A percentile compares a stretch with the other conserved stretches of the same genome.
Evolutionary conservation across 37 sponge, comb jelly and placozoan genomes (phyloP).

Genomic region (Spongilla lacustris): DNA sequence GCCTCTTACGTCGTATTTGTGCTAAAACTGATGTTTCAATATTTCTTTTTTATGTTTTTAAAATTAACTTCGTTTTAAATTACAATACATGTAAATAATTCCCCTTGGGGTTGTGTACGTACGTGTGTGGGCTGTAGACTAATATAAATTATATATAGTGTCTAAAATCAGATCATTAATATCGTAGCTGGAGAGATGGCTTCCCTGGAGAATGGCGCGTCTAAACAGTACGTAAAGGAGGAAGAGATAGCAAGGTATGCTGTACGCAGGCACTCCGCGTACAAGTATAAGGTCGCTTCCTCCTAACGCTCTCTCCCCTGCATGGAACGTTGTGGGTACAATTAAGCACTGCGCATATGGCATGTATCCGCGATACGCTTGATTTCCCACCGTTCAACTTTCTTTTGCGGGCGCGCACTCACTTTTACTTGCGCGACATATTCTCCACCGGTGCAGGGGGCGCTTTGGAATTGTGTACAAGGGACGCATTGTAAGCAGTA

Average conservation of each 20-base stretch:
- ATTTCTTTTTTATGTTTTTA: not conserved
- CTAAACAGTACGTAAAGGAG: conserved; percentile 29
- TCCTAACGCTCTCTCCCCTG: not conserved
- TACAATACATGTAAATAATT: no score
- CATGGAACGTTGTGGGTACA: no score
- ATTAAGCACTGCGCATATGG: no score
- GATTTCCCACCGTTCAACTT: no score
- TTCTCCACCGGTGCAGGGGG: conserved; percentile 76
- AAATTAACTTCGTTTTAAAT: no score
- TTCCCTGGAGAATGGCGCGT: not conserved
- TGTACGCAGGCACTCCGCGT: not conserved
- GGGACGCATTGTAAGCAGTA: conserved; percentile 7
- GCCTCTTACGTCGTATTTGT: conserved; percentile 74
- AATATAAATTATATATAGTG: no score
- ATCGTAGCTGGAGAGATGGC: conserved; percentile 20
- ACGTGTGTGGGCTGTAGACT: no score
- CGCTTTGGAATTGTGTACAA: conserved; percentile 76
- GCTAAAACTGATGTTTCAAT: not conserved
- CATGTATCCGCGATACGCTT: no score
- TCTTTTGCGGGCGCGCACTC: no score
- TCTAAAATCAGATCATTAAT: no score
- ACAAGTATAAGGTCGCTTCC: no score
- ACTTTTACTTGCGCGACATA: not conserved
- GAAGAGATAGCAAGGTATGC: conserved; percentile 63
- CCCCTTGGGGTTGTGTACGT: no score